Conservation (phyloP, 2,113 vertebrate species). For the Triplophysa rosa region DNA sequence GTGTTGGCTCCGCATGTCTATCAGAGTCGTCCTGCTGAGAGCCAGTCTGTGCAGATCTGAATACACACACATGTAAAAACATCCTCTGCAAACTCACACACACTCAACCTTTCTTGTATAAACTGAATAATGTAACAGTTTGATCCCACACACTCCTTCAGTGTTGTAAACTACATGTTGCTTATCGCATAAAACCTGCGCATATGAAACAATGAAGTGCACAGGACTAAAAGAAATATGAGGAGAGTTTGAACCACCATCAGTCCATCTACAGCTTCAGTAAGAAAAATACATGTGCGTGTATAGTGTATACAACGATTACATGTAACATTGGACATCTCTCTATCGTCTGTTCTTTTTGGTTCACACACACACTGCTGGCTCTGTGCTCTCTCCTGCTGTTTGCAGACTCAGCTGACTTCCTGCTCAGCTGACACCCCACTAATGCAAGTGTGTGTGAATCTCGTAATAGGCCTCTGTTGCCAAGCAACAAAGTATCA, state of each 20-base stretch:
- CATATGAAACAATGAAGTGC: no score
- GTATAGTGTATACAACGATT: neutral
- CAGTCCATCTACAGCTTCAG: no score
- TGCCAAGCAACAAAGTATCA: conserved; percentile 64
- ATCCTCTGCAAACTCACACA: conserved; percentile 35
- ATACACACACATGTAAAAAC: neutral
- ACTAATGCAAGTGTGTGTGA: conserved; percentile 55
- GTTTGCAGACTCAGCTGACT: conserved; percentile 62
- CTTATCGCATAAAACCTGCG: no score
- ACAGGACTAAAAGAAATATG: no score
- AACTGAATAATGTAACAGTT: no score
- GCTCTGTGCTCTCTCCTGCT: conserved; percentile 44
- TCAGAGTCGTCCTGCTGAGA: conserved; percentile 60
- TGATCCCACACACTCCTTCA: conserved; percentile 17
- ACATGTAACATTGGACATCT: neutral
- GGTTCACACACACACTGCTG: conserved; percentile 38
- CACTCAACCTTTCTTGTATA: neutral
- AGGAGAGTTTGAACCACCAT: no score
- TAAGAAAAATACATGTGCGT: conserved; percentile 18
- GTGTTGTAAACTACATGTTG: no score
- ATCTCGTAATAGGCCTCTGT: conserved; percentile 48
- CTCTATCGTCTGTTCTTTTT: neutral
- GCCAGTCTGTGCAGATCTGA: conserved; percentile 49
- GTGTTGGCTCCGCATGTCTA: conserved; percentile 50
- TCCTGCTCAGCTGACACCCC: conserved; percentile 60